These are phyloP conservation scores for Papilio helenus DNA, from an alignment of 1,140 invertebrate species.

Conservation along the genomic window DNA sequence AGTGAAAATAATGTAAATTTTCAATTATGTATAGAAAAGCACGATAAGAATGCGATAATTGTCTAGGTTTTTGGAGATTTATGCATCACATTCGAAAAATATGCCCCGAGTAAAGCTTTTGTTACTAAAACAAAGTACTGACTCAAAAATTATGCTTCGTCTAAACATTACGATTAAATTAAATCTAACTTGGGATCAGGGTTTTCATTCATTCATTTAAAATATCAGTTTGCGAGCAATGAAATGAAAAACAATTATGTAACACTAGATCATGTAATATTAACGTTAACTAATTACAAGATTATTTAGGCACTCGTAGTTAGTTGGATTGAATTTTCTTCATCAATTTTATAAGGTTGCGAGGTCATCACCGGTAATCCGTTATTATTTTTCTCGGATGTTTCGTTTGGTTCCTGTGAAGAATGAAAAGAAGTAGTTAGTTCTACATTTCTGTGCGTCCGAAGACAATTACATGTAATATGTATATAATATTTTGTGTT, in stretches of 20 bases:
- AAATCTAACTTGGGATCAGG: too few relatives aligned
- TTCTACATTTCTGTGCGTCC: background rate
- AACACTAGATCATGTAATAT: constrained; percentile 39
- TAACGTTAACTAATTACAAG: constrained; percentile 43
- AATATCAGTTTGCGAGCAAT: background rate
- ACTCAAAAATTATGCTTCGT: too few relatives aligned
- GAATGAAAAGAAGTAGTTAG: background rate
- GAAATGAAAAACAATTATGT: background rate
- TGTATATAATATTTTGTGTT: too few relatives aligned
- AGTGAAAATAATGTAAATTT: background rate
- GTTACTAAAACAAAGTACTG: too few relatives aligned
- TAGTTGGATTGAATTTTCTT: constrained; percentile 78
- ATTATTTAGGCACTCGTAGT: constrained; percentile 60
- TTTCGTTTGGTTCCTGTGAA: background rate
- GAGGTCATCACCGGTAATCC: constrained; percentile 80
- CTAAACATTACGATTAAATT: too few relatives aligned
- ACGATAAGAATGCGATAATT: too few relatives aligned
- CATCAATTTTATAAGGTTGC: constrained; percentile 82
- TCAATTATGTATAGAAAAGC: background rate
- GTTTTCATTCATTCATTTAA: background rate
- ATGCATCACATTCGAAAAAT: background rate
- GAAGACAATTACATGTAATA: background rate
- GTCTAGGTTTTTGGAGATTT: background rate
- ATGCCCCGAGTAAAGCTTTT: background rate
- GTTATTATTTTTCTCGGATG: constrained; percentile 36